Base-by-base conservation (phyloP, 2,888 invertebrate species). In the Auanema freiburgensis region DNA sequence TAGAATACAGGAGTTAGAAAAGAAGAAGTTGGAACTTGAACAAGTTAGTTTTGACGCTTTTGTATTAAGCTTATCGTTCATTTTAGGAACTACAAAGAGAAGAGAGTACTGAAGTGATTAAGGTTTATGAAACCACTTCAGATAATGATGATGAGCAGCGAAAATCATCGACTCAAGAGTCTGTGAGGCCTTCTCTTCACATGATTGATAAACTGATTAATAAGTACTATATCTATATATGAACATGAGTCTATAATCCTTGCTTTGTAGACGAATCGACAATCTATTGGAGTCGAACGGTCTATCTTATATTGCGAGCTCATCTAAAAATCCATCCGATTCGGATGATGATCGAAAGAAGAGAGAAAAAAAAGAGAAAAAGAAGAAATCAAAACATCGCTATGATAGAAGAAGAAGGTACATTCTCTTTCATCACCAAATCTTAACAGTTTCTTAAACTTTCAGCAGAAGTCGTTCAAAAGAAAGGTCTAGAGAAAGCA, bases 181-280 rank as follows among this genome's bases (percentile, higher is more conserved):
- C 33, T 33, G 33, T 33, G 8, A 33, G 33, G 33, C 33, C 33
- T 5, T 33, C 57, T 14, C 57, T 63, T 21, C 59, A 56, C 33
- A 46, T 62, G 33, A 63, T 72, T 23, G 72, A 72, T 50, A 59
- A 68, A 8, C 59, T 72, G 4, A 70, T 72, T 21, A 70, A 61
- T 44, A 67, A 41, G 65, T 65, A 23, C 33, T 33, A 33, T 33
- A 33, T 33, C 8, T 8, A 33, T 33, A 33, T 5, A 8, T 33
- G 33, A 5, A 33, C 4, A 5, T 33, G 4, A 8, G 33, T 33
- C 8, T 33, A n/a, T n/a, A n/a, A 16, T 50, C 16, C 16, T n/a
- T 50, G 18, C 21, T 6, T 55, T 55, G 5, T 5, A 55, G 62
- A 14, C 49, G 62, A 12, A 62, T 62, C 56, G 62, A 62, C 41